These are phyloP conservation scores for Samia ricini DNA, from an alignment of 1,140 invertebrate species.

Conservation along the genomic window DNA sequence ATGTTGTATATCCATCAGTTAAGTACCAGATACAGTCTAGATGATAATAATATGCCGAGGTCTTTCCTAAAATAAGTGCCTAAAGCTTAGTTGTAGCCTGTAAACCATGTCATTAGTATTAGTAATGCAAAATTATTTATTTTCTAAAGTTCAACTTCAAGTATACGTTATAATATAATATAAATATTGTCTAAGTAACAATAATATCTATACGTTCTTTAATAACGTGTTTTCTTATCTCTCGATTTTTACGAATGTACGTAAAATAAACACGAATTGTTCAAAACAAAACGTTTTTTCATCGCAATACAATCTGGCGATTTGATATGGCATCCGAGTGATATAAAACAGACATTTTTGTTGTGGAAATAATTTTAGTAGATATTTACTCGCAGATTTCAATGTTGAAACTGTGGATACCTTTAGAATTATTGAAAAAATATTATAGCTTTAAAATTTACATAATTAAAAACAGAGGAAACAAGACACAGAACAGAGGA, in stretches of 20 bases:
- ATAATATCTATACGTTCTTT: background rate
- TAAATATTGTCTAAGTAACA: background rate
- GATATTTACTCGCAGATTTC: background rate
- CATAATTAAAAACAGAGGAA: too few relatives aligned
- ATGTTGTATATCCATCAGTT: too few relatives aligned
- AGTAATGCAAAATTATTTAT: too few relatives aligned
- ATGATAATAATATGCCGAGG: too few relatives aligned
- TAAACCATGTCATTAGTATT: too few relatives aligned
- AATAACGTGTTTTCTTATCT: background rate
- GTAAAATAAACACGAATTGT: background rate
- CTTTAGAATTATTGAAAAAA: background rate
- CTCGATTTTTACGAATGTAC: background rate
- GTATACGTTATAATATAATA: background rate
- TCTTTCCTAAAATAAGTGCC: too few relatives aligned
- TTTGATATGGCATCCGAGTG: background rate
- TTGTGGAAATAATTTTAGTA: background rate
- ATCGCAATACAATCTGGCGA: background rate
- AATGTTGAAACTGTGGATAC: background rate
- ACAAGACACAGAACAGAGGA: too few relatives aligned
- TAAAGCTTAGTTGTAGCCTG: too few relatives aligned
- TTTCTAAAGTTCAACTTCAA: background rate
- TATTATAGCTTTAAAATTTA: too few relatives aligned
- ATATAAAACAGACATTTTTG: background rate
- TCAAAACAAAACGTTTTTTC: background rate
- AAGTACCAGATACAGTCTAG: too few relatives aligned